These are phyloP conservation scores for Chaetogeoica ovagalla DNA, from an alignment of 2,888 invertebrate species.

Conservation along the genomic window DNA sequence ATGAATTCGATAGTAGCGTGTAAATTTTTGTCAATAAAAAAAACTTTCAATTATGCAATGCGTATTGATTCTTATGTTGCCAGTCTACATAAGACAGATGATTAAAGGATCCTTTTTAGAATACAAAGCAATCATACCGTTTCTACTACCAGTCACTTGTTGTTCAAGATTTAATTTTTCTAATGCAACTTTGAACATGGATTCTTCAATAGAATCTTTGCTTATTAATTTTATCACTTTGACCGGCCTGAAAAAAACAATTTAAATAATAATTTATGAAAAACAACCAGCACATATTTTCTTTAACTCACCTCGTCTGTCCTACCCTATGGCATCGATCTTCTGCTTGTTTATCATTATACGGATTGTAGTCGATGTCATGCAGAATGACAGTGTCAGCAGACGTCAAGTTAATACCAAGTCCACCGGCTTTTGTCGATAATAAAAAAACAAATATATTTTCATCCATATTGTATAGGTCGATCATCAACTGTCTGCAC, in stretches of 20 bases:
- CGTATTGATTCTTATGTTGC: too few species aligned
- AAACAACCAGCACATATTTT: background rate
- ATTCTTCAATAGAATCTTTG: constrained; percentile 88
- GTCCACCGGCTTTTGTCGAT: constrained; percentile 93
- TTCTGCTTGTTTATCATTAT: constrained; percentile 97
- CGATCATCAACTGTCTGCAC: constrained; percentile 84
- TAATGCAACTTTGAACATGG: constrained; percentile 85
- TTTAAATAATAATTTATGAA: background rate
- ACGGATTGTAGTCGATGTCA: constrained; percentile 97
- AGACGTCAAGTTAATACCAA: constrained; percentile 90
- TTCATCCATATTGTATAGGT: constrained; percentile 78
- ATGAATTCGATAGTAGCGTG: too few species aligned
- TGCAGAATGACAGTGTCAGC: constrained; percentile 96
- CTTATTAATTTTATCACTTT: constrained; percentile 82
- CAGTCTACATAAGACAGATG: too few species aligned
- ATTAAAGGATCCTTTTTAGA: background rate
- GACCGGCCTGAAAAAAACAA: constrained; percentile 69
- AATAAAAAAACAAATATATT: constrained; percentile 87
- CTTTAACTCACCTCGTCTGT: constrained; percentile 62
- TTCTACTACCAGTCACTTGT: constrained; percentile 66
- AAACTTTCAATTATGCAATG: too few species aligned
- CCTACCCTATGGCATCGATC: constrained; percentile 82
- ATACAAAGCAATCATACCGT: constrained; percentile 40
- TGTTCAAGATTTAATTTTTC: constrained; percentile 89
- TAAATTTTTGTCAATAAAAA: too few species aligned